These are phyloP conservation scores for Rhagophthalmus giganteus DNA, from an alignment of 2,888 invertebrate genomes.

Conservation along the genomic window DNA sequence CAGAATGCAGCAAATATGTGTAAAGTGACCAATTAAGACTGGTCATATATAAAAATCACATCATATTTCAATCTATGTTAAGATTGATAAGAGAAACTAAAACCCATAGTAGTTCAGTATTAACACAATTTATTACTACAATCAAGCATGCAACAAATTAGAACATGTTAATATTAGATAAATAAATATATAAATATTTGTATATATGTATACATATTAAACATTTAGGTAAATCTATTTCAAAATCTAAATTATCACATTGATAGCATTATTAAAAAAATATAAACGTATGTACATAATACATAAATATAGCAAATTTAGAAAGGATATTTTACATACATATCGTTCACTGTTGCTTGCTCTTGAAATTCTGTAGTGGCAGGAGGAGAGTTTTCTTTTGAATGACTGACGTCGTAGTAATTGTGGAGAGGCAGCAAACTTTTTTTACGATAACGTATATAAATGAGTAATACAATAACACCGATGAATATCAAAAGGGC, in stretches of 20 bases:
- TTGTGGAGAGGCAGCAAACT: slow-evolving; percentile 20
- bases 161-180: too few relatives aligned
- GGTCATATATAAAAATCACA: too few relatives aligned
- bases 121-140: too few relatives aligned
- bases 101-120: too few relatives aligned
- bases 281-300: neutral
- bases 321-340: slow-evolving; percentile 10
- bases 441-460: slow-evolving; percentile 34
- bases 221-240: neutral
- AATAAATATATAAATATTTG: neutral
- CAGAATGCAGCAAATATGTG: too few relatives aligned
- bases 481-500: slow-evolving; percentile 34
- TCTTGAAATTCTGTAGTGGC: slow-evolving; percentile 5
- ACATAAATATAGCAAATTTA: slow-evolving; percentile 4
- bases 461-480: slow-evolving; percentile 33
- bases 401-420: slow-evolving; percentile 34
- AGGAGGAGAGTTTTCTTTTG: slow-evolving; percentile 22
- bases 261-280: neutral
- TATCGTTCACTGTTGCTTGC: slow-evolving; percentile 1
- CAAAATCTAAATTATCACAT: neutral
- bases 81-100: too few relatives aligned
- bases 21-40: too few relatives aligned
- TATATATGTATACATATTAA: neutral
- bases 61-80: too few relatives aligned
- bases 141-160: too few relatives aligned